These are phyloP conservation scores for Daphoenositta chrysoptera DNA, from an alignment of 2,113 vertebrate genomes.

Conservation along the genomic window DNA sequence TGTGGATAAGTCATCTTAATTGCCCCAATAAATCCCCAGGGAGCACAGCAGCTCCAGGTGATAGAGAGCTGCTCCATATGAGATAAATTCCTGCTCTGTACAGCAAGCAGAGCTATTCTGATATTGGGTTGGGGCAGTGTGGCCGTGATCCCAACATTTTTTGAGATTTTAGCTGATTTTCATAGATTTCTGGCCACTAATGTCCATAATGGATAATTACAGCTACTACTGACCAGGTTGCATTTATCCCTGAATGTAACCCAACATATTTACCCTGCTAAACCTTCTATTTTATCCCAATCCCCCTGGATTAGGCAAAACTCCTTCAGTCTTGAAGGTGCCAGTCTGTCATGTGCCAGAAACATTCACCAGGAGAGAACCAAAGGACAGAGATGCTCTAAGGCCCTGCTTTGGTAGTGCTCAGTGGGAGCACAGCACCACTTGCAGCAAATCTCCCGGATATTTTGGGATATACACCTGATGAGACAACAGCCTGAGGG, in stretches of 20 bases:
- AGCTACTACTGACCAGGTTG: background rate
- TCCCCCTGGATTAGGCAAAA: background rate
- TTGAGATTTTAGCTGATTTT: background rate
- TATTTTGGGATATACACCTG: background rate
- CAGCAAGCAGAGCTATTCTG: background rate
- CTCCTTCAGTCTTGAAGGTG: background rate
- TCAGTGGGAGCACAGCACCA: background rate
- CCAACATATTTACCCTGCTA: background rate
- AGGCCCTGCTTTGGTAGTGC: background rate
- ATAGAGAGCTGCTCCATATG: background rate
- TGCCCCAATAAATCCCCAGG: background rate
- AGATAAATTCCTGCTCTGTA: background rate
- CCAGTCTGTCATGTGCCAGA: background rate
- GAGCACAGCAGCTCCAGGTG: background rate
- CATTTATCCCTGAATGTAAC: background rate
- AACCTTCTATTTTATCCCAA: background rate
- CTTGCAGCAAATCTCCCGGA: background rate
- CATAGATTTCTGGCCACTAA: background rate
- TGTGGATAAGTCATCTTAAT: background rate
- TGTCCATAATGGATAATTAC: background rate
- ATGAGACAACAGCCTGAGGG: background rate
- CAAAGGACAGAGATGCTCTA: background rate
- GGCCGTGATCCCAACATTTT: background rate
- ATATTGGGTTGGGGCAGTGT: accelerated
- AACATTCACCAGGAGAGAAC: background rate